Conservation (phyloP, 2,113 vertebrate genomes). For the Cynopterus brachyotis region DNA sequence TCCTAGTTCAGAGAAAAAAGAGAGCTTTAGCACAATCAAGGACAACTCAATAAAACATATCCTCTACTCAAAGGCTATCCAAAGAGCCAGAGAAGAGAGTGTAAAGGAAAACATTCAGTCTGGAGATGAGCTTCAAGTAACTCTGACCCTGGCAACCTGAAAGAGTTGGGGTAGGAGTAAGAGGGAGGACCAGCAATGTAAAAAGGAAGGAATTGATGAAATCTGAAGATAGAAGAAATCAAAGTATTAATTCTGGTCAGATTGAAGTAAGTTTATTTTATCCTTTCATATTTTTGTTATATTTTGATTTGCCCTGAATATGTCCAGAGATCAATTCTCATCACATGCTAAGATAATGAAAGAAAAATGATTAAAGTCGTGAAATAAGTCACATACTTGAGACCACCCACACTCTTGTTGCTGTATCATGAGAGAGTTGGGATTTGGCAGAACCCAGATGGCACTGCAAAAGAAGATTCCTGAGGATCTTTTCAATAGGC, state of each 20-base stretch:
- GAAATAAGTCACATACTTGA: neutral
- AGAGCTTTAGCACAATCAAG: neutral
- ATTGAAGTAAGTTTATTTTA: neutral
- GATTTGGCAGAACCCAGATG: neutral
- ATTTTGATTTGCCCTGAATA: neutral
- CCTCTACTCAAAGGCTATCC: neutral
- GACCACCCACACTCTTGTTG: neutral
- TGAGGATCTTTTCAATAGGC: neutral
- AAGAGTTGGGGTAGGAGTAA: neutral
- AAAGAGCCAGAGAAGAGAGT: neutral
- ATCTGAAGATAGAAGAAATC: neutral
- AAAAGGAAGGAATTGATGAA: neutral
- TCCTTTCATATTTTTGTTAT: neutral
- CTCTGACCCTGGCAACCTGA: neutral
- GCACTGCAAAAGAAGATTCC: neutral
- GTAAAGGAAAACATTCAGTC: neutral
- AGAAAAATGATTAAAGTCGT: neutral
- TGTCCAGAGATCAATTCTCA: neutral
- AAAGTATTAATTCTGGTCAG: neutral
- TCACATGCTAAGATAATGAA: neutral
- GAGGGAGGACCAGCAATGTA: too few relatives aligned
- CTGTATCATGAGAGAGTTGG: neutral
- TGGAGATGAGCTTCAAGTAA: neutral
- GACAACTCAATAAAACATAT: neutral
- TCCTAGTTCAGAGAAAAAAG: neutral